Evolutionary conservation across 2,888 invertebrate genomes (phyloP).

Genomic region (Byasa hedistus): DNA sequence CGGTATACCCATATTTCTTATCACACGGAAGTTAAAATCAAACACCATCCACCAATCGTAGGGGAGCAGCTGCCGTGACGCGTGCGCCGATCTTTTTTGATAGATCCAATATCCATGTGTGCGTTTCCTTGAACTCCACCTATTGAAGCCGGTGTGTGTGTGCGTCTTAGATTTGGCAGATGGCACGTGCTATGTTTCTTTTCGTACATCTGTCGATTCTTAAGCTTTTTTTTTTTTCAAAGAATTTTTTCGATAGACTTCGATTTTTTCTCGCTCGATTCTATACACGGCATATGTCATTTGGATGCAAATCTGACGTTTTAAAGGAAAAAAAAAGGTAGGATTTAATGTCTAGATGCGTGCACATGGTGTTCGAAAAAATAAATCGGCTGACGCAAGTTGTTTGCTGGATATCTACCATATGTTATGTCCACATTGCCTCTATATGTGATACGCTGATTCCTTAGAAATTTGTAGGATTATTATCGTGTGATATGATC

Average conservation of each 20-base stretch:
- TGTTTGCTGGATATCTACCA: conserved; percentile 60
- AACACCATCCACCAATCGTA: conserved; percentile 68
- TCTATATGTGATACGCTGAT: conserved; percentile 30
- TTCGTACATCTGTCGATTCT: conserved; percentile 74
- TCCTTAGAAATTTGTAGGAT: not conserved
- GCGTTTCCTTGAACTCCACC: conserved; percentile 53
- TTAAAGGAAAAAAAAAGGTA: conserved; percentile 47
- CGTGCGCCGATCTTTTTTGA: conserved; percentile 66
- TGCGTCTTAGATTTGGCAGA: conserved; percentile 76
- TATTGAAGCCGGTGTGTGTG: conserved; percentile 55
- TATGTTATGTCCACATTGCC: conserved; percentile 64
- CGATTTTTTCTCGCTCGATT: conserved; percentile 40
- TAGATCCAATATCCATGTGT: conserved; percentile 59
- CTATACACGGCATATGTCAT: conserved; percentile 64
- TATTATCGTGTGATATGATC: not conserved
- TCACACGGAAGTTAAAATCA: conserved; percentile 74
- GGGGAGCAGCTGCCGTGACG: conserved; percentile 70
- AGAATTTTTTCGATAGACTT: conserved; percentile 56
- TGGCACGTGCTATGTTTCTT: conserved; percentile 77
- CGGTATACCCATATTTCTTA: conserved; percentile 69
- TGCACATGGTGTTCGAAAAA: conserved; percentile 73
- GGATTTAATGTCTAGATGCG: conserved; percentile 59
- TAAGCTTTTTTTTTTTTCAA: conserved; percentile 62
- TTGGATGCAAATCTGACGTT: conserved; percentile 74
- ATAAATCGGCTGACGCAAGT: conserved; percentile 69